Conservation (phyloP, 2,113 vertebrate species). For the Nematolebias whitei region DNA sequence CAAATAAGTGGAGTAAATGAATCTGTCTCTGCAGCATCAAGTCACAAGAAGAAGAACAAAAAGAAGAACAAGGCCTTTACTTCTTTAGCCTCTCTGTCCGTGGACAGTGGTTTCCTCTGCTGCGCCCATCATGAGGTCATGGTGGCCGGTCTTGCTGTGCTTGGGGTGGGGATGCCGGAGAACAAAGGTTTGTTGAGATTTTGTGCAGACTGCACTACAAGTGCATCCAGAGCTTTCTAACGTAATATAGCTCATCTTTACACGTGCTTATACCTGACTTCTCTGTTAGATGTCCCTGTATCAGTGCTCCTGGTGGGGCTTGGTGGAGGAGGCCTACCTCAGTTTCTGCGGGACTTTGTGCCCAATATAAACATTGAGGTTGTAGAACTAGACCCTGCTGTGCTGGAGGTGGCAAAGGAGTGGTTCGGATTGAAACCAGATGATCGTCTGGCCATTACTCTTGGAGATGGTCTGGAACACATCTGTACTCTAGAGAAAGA, state of each 20-base stretch:
- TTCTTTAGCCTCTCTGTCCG: conserved; percentile 51
- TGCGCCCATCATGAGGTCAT: conserved; percentile 95
- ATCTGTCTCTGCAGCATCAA: conserved; percentile 53
- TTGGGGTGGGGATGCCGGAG: conserved; percentile 66
- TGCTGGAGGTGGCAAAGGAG: conserved; percentile 86
- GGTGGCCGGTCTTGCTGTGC: conserved; percentile 88
- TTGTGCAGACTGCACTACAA: not conserved
- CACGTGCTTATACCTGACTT: not conserved
- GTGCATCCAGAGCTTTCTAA: not conserved
- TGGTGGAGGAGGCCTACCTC: conserved; percentile 91
- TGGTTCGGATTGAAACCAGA: conserved; percentile 91
- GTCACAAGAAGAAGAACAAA: conserved; percentile 88
- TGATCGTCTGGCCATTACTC: conserved; percentile 83
- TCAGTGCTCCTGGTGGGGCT: conserved; percentile 90
- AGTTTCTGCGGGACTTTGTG: conserved; percentile 92
- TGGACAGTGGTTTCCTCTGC: conserved; percentile 92
- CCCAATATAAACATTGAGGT: conserved; percentile 78
- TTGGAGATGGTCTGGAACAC: conserved; percentile 88
- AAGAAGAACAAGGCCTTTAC: conserved; percentile 79
- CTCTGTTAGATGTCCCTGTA: conserved; percentile 73
- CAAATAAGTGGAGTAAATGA: not conserved
- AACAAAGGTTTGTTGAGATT: conserved; percentile 59
- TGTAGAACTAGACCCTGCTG: conserved; percentile 89
- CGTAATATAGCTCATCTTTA: not conserved
- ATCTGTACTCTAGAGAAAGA: conserved; percentile 81